A percentile compares a stretch with the other conserved stretches of the same genome.
Evolutionary conservation across 2,888 invertebrate species (phyloP).

Genomic region (Tenthredo livida): DNA sequence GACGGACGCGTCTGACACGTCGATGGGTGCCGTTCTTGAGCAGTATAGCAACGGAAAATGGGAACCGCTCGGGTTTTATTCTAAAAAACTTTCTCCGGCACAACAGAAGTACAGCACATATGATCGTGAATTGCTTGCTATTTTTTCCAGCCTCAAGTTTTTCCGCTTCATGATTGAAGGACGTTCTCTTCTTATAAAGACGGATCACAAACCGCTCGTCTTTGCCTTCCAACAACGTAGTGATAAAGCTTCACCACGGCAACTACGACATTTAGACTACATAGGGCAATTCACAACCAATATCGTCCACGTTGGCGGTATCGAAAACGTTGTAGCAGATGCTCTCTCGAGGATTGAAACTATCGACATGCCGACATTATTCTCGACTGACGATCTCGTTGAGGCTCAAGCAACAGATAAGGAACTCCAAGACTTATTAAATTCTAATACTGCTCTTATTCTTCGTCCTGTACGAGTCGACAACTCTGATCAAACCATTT

Average conservation of each 20-base stretch:
- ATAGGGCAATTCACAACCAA: conserved; percentile 56
- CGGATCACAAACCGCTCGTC: conserved; percentile 60
- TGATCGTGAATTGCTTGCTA: conserved; percentile 59
- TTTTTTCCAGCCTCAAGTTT: conserved; percentile 56
- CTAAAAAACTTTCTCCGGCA: conserved; percentile 47
- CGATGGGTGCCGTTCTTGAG: conserved; percentile 55
- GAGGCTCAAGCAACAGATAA: conserved; percentile 48
- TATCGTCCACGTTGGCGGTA: conserved; percentile 53
- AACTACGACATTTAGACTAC: conserved; percentile 57
- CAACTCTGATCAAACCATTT: conserved; percentile 37
- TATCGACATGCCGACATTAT: conserved; percentile 40
- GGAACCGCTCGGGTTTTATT: conserved; percentile 56
- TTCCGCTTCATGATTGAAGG: conserved; percentile 56
- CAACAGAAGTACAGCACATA: conserved; percentile 63
- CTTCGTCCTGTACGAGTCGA: neutral
- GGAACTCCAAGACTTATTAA: conserved; percentile 13
- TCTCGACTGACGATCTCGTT: conserved; percentile 29
- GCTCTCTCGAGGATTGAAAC: conserved; percentile 55
- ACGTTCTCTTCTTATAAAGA: conserved; percentile 54
- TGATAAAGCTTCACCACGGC: conserved; percentile 55
- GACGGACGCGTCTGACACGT: conserved; percentile 58
- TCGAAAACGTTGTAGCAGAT: conserved; percentile 57
- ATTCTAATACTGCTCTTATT: conserved; percentile 8
- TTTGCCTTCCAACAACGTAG: conserved; percentile 55
- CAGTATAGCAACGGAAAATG: conserved; percentile 40